phyloP scores from a whole-genome alignment of 64 coral and sea anemone genomes.

The Montipora cactus region DNA sequence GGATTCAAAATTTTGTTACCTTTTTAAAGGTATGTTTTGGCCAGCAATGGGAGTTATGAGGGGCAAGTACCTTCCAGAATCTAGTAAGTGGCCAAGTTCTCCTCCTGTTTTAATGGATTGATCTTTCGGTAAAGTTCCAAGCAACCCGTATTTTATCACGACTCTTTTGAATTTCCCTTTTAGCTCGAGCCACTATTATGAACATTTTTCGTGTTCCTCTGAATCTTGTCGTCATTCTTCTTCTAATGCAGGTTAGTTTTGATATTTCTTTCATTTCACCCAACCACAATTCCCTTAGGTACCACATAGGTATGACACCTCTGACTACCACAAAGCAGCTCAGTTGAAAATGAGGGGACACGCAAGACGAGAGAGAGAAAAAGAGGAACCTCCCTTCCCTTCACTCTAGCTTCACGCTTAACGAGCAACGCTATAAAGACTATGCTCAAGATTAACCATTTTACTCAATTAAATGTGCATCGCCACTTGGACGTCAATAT shows the following conservation, averaged over 20 bases:
- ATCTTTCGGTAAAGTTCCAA: neutral
- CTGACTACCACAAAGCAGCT: too few relatives aligned
- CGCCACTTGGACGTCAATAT: too few relatives aligned
- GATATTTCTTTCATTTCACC: neutral
- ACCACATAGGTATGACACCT: too few relatives aligned
- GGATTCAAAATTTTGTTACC: neutral
- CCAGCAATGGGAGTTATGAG: constrained; percentile 91
- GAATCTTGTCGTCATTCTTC: constrained; percentile 88
- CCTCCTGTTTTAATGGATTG: neutral
- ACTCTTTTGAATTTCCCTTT: neutral
- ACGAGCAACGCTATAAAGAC: too few relatives aligned
- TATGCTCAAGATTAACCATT: too few relatives aligned
- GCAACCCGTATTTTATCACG: neutral
- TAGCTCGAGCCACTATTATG: constrained; percentile 95
- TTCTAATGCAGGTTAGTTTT: constrained; percentile 77
- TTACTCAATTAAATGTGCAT: neutral
- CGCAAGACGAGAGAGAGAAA: too few relatives aligned
- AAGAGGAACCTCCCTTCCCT: too few relatives aligned
- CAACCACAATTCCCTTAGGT: neutral
- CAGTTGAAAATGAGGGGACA: too few relatives aligned
- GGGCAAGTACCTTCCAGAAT: constrained; percentile 96
- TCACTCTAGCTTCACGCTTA: too few relatives aligned
- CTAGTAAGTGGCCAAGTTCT: constrained; percentile 76
- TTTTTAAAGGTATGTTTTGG: constrained; percentile 91
- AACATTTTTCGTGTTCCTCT: constrained; percentile 94